Base-by-base conservation (phyloP, 2,113 vertebrate genomes). In the Brachionichthys hirsutus region DNA sequence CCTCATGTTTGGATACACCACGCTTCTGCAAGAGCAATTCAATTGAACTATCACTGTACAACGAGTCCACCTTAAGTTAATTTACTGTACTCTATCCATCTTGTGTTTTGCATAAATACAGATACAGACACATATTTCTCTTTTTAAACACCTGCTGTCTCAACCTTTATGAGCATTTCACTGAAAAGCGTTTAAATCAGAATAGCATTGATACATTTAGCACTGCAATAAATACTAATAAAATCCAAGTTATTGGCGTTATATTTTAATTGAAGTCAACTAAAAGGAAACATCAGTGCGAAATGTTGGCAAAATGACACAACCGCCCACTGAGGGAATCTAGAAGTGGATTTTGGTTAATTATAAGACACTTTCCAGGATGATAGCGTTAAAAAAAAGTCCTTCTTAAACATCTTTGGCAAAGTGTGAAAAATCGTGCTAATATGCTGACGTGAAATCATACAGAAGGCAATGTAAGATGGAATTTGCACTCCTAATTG, bases 401-500 rank as follows among this genome's bases (percentile, higher is more conserved):
- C 36, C n/a, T n/a, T 45, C 14, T 46, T 12, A 65, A 30, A 30
- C 24, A 30, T 30, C 24, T 30, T 30, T 6, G 1, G 24, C 13
- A 54, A 13, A 59, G 16, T 49, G 48, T 40, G 8, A 7, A 35
- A 43, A 1, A 30, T 48, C 17, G 38, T 54, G 30, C 15, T 22
- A 34, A 38, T 38, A 20, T 38, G 2, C 71, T 48, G 43, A 6
- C 47, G 5, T 34, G 13, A 45, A n/a, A n/a, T n/a, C n/a, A n/a
- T n/a, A n/a, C n/a, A n/a, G 35, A 67, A 54, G 53, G 44, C 16
- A 57, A 38, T 54, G 45, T 65, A 24, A 35, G 30, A 55, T 53
- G 17, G 15, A 65, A 58, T 70, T 75, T 66, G 34, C n/a, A 52
- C 35, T 46, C 15, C 22, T 38, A 19, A 48, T 40, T 52, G 14